Evolutionary conservation across 1,140 invertebrate species (phyloP).

Genomic region (Trachymyrmex septentrionalis): DNA sequence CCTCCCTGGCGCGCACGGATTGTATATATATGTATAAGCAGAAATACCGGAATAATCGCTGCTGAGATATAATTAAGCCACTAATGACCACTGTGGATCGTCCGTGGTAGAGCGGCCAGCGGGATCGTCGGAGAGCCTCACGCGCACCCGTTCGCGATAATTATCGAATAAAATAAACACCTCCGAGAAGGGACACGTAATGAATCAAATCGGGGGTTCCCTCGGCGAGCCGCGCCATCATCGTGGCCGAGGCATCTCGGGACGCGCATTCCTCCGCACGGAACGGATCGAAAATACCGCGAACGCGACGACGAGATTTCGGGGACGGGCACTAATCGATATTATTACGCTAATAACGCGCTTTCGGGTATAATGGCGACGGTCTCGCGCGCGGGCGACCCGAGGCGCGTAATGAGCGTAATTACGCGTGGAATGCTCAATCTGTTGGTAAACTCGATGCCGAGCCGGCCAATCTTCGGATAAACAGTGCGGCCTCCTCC

Average conservation of each 20-base stretch:
- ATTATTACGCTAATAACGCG: conserved; percentile 63
- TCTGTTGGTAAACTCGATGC: conserved; percentile 52
- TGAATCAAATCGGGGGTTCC: conserved; percentile 67
- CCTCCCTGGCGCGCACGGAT: not conserved
- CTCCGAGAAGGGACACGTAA: conserved; percentile 69
- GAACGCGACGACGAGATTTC: conserved; percentile 58
- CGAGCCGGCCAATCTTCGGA: conserved; percentile 45
- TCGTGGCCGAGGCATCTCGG: conserved; percentile 41
- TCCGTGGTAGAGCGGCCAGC: not conserved
- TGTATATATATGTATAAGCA: conserved; percentile 48
- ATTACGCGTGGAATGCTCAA: conserved; percentile 61
- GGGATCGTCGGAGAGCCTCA: conserved; percentile 25
- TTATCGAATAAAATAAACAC: conserved; percentile 83
- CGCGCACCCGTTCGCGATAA: conserved; percentile 68
- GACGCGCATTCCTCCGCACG: conserved; percentile 37
- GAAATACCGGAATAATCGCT: conserved; percentile 79
- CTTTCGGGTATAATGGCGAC: conserved; percentile 50
- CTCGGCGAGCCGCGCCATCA: conserved; percentile 37
- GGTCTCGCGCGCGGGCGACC: conserved; percentile 47
- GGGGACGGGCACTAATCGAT: conserved; percentile 59
- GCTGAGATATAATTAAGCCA: conserved; percentile 82
- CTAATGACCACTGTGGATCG: conserved; percentile 79
- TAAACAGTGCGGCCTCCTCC: conserved; percentile 4
- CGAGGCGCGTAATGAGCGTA: conserved; percentile 52
- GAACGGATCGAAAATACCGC: conserved; percentile 46